Conservation (phyloP, 2,113 vertebrate genomes). For the Cebidichthys violaceus region DNA sequence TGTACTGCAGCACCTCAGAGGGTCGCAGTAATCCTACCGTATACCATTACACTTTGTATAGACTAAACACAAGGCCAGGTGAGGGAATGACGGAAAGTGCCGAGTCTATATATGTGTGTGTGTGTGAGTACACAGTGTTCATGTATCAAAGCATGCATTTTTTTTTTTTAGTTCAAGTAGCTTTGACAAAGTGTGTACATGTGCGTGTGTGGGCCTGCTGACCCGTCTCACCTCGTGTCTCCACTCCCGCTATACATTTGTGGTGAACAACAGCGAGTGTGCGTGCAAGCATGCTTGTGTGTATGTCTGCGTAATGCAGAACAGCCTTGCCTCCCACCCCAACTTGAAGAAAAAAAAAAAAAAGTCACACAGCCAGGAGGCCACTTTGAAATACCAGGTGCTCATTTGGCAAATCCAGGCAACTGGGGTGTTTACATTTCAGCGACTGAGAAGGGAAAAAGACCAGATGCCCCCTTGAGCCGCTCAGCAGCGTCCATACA, state of each 20-base stretch:
- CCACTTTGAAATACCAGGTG: constrained; percentile 86
- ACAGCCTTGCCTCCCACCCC: constrained; percentile 65
- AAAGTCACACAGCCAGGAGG: constrained; percentile 74
- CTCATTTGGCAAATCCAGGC: constrained; percentile 81
- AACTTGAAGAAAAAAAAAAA: constrained; percentile 57
- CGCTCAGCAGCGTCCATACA: constrained; percentile 71
- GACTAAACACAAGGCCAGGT: constrained; percentile 83
- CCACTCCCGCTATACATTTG: constrained; percentile 40
- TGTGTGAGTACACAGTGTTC: constrained; percentile 25
- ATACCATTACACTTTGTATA: constrained; percentile 77
- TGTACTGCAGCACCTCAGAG: constrained; percentile 64
- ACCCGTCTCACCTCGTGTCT: constrained; percentile 50
- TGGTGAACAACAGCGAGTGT: constrained; percentile 46
- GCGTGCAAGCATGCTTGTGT: constrained; percentile 60
- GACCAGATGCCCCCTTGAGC: constrained; percentile 79
- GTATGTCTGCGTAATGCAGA: constrained; percentile 72
- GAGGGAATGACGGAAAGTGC: constrained; percentile 74
- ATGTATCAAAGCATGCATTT: constrained; percentile 18
- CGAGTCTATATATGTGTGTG: constrained; percentile 19
- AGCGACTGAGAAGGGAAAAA: constrained; percentile 81
- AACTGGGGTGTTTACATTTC: constrained; percentile 83
- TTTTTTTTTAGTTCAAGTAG: background rate
- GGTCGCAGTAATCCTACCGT: constrained; percentile 71
- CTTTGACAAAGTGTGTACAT: constrained; percentile 31
- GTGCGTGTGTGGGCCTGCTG: constrained; percentile 65